These are phyloP conservation scores for Suricata suricatta DNA, from an alignment of 2,113 vertebrate species.

Conservation along the genomic window DNA sequence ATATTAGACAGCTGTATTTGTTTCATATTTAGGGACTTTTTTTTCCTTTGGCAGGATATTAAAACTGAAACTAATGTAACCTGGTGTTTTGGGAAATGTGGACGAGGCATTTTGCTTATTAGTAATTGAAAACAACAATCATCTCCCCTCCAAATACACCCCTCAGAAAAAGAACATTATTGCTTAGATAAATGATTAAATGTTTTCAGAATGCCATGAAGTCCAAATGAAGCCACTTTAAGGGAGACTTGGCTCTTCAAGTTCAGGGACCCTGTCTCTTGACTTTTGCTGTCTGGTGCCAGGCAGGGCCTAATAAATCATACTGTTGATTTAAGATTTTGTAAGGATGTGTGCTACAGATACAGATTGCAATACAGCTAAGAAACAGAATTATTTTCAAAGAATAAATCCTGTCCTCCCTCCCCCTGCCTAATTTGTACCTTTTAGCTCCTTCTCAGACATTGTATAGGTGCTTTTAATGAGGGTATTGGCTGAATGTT, in stretches of 20 bases:
- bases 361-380: constrained; percentile 53
- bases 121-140: constrained; percentile 72
- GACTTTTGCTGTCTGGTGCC: background rate
- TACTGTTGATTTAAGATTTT: constrained; percentile 57
- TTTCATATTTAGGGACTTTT: constrained; percentile 78
- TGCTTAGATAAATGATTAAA: constrained; percentile 75
- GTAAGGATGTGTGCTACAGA: constrained; percentile 51
- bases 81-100: constrained; percentile 80
- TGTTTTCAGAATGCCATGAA: constrained; percentile 74
- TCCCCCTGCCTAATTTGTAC: background rate
- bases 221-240: constrained; percentile 58
- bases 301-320: constrained; percentile 15
- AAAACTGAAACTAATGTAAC: constrained; percentile 85
- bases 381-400: constrained; percentile 49
- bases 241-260: constrained; percentile 41
- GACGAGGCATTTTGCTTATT: constrained; percentile 80
- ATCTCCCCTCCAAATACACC: constrained; percentile 50
- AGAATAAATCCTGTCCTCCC: background rate
- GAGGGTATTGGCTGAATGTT: constrained; percentile 60
- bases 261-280: background rate
- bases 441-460: background rate
- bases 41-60: constrained; percentile 83
- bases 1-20: constrained; percentile 86
- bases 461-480: constrained; percentile 67
- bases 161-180: constrained; percentile 36